Evolutionary conservation across 2,888 invertebrate species (phyloP).

Genomic region (Dicycla oo): DNA sequence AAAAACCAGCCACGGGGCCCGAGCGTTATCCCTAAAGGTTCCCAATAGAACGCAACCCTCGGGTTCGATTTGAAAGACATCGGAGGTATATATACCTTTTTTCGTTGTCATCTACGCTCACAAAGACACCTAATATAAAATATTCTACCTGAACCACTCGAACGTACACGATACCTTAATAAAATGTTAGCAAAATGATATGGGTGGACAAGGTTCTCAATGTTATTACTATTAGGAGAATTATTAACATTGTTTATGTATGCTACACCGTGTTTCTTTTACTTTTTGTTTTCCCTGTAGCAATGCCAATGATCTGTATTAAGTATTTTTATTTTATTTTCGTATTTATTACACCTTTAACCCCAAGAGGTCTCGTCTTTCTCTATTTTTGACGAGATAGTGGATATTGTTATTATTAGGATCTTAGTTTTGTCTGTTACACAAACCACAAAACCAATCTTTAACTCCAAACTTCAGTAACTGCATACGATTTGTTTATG

Average conservation of each 20-base stretch:
- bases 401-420: not conserved
- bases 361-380: not conserved
- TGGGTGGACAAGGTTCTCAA: conserved; percentile 53
- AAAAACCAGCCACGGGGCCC: conserved; percentile 68
- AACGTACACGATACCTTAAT: conserved; percentile 56
- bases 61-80: conserved; percentile 72
- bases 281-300: conserved; percentile 14
- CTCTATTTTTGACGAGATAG: not conserved
- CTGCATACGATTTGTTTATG: conserved; percentile 25
- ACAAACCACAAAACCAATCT: not conserved
- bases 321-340: not conserved
- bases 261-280: conserved; percentile 26
- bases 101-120: conserved; percentile 69
- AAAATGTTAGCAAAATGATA: conserved; percentile 61
- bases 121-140: conserved; percentile 67
- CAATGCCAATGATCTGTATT: conserved; percentile 1
- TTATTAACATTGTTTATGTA: conserved; percentile 31
- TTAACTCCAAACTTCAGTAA: conserved; percentile 27
- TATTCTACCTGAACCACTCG: conserved; percentile 72
- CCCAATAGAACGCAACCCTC: conserved; percentile 75
- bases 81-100: conserved; percentile 67
- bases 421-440: not conserved
- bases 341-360: not conserved
- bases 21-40: conserved; percentile 66
- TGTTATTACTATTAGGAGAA: conserved; percentile 51